Evolutionary conservation across 2,888 invertebrate species (phyloP), one percentile per base, ranked within the genome.

Genomic region (Lissonota sp.): DNA sequence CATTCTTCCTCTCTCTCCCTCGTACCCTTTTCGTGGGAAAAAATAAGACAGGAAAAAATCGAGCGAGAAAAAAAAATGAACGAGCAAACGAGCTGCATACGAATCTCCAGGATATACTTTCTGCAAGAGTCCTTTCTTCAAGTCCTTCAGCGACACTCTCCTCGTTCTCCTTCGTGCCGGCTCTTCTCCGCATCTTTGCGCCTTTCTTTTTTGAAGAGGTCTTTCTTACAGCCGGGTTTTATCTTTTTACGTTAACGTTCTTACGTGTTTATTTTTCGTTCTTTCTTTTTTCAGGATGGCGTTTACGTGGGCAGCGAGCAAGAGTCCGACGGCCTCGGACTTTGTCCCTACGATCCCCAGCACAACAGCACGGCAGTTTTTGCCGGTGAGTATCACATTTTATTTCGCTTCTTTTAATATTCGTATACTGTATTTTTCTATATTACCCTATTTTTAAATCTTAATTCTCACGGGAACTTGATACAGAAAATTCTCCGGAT

Each of bases 311-410:
- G 93, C 86, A 94, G 93, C 87, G 92, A 94, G 80, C 94, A 95
- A 85, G 97, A 97, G 92, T 95, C 95, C 87, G 96, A 97, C 89
- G 98, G 97, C 10, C 95, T 96, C 86, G 98, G 97, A 60, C 94
- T 97, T 83, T 98, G 98, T 92, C 99, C 99, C 0, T 98, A 97
- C 93, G 98, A 98, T 93, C 99, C 99, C 4, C 95, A 96, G 84
- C 98, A 99, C 93, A 99, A 99, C 93, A 99, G 98, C 91, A 99
- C 99, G 26, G 96, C 97, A 62, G 96, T 98, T 86, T 97, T 95
- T 92, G 95, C 95, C 86, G 95, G 95, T 95, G 92, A 93, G 94
- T 91, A 82, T 79, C 49, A 51, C 42, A 51, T 26, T 8, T 78
- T 60, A 42, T 51, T 60, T 49, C 8, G 6, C 67, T 57, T 49